Percentiles rank a stretch among this genome's conserved stretches.
Evolutionary conservation across 2,797 vertebrate genomes (phyloP).

Genomic region (Onychomys torridus): DNA sequence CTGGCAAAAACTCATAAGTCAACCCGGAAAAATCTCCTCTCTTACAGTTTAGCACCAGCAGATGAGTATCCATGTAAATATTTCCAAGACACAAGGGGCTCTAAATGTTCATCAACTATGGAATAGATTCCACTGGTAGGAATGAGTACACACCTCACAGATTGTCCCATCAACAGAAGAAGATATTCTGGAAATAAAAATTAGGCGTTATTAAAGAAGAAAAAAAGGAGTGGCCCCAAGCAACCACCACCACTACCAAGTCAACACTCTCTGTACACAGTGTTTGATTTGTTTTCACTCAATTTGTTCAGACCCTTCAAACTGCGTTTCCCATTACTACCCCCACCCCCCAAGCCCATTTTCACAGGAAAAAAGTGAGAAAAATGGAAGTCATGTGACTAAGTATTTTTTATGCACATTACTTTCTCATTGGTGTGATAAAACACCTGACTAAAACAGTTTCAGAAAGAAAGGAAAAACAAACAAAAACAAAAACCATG

Average conservation of each 20-base stretch:
- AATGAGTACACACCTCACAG: neutral
- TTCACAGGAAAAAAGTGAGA: neutral
- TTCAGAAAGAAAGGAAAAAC: neutral
- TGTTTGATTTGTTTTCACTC: neutral
- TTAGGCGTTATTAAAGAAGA: neutral
- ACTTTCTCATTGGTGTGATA: neutral
- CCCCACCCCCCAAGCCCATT: neutral
- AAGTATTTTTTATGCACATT: neutral
- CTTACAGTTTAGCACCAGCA: neutral
- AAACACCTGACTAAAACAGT: neutral
- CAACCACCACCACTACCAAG: neutral
- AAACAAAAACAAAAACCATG: no score
- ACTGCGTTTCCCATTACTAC: neutral
- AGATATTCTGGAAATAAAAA: neutral
- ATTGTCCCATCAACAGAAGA: neutral
- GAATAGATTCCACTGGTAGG: neutral
- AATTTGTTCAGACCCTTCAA: neutral
- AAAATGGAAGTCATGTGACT: neutral
- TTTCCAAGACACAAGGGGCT: neutral
- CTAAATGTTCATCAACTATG: neutral
- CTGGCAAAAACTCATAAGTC: neutral
- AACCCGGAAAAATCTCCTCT: neutral
- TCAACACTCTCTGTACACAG: neutral
- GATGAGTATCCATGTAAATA: neutral
- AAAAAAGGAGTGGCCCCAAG: neutral